Evolutionary conservation across 2,888 invertebrate genomes (phyloP).

Genomic region (Drosophila putrida): DNA sequence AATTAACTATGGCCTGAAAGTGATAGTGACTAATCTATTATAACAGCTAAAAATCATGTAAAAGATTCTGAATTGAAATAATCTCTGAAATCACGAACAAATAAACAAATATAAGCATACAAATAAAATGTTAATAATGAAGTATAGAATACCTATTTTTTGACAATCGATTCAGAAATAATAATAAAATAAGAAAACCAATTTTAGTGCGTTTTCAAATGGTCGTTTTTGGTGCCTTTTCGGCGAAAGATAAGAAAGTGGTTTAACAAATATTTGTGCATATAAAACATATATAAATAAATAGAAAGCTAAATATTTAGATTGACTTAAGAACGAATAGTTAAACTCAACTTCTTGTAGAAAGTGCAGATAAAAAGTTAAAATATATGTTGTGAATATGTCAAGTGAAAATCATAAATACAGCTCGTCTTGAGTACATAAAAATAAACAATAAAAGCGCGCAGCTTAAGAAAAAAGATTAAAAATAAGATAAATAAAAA

Average conservation of each 20-base stretch:
- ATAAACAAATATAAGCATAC: background rate
- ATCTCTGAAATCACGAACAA: background rate
- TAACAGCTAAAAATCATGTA: background rate
- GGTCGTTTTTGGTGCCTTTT: no score
- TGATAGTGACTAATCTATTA: background rate
- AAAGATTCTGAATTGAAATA: background rate
- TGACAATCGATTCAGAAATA: no score
- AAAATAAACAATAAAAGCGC: background rate
- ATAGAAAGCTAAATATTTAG: background rate
- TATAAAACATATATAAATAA: background rate
- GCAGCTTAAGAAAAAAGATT: background rate
- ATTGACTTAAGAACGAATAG: background rate
- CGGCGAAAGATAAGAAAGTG: background rate
- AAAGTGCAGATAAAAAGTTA: conserved; percentile 3
- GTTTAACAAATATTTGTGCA: background rate
- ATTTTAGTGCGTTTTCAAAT: no score
- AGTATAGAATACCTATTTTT: background rate
- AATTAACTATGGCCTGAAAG: background rate
- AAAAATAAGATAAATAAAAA: background rate
- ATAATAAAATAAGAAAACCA: background rate
- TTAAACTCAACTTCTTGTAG: background rate
- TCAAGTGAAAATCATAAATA: conserved; percentile 8
- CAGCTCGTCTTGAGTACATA: background rate
- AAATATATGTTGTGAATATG: background rate
- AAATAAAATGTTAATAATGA: background rate